Conservation (phyloP, 2,888 invertebrate species). For the Villa cingulata region DNA sequence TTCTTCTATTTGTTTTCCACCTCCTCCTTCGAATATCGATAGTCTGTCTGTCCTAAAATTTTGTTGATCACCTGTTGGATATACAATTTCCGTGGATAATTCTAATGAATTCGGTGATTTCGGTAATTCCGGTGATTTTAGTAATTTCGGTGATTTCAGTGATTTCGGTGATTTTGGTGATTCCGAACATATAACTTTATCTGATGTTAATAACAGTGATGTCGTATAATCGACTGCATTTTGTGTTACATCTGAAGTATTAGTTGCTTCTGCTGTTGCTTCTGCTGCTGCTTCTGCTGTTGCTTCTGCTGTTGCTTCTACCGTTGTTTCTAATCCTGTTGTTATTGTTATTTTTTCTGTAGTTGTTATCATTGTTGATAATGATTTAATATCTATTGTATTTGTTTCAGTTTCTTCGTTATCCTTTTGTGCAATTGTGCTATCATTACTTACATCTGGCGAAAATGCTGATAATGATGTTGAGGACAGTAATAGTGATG, state of each 20-base stretch:
- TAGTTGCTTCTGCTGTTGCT: not conserved
- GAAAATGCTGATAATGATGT: constrained; percentile 17
- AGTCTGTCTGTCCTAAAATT: no score
- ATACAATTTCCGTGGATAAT: not conserved
- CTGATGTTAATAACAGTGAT: not conserved
- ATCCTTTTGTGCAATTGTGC: not conserved
- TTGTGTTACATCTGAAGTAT: not conserved
- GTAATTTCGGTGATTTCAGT: not conserved
- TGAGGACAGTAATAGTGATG: constrained; percentile 22
- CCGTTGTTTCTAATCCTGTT: constrained; percentile 13
- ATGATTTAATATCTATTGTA: constrained; percentile 1
- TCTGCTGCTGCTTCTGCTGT: constrained; percentile 3
- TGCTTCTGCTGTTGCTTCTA: constrained; percentile 2
- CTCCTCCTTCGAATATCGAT: no score
- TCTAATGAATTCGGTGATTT: not conserved
- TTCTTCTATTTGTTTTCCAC: no score
- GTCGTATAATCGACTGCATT: not conserved
- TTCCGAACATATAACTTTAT: not conserved
- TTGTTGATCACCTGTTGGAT: not conserved
- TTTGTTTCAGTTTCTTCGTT: not conserved
- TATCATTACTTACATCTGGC: not conserved
- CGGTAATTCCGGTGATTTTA: no score
- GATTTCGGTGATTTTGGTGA: not conserved
- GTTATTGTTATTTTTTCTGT: constrained; percentile 6
- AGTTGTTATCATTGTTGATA: constrained; percentile 16